Evolutionary conservation across 2,888 invertebrate genomes (phyloP).

Genomic region (Lithophane ornitopus): DNA sequence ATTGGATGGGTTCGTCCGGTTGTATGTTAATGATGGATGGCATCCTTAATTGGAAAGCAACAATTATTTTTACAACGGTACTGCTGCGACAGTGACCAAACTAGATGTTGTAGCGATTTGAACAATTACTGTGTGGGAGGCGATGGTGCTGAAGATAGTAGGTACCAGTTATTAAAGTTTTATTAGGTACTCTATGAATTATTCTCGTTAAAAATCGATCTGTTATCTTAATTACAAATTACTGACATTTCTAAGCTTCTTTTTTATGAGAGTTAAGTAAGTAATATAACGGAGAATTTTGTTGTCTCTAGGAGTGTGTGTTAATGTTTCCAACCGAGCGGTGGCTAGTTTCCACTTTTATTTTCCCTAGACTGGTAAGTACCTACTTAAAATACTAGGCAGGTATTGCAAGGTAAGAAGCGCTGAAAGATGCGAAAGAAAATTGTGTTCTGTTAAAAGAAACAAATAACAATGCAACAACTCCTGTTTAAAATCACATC

Average conservation of each 20-base stretch:
- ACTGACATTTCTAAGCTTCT: constrained; percentile 15
- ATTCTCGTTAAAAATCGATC: constrained; percentile 42
- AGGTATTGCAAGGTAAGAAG: too few relatives aligned
- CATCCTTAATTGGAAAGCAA: constrained; percentile 66
- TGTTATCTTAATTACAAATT: constrained; percentile 46
- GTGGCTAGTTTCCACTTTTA: neutral
- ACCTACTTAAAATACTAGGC: neutral
- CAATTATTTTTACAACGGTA: constrained; percentile 67
- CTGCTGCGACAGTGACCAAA: constrained; percentile 37
- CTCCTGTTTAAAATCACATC: neutral
- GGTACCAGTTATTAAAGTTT: constrained; percentile 26
- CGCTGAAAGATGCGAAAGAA: neutral
- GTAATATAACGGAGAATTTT: neutral
- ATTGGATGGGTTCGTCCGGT: constrained; percentile 7
- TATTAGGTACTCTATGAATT: constrained; percentile 10
- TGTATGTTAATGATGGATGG: constrained; percentile 60
- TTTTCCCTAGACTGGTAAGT: neutral
- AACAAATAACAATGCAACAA: too few relatives aligned
- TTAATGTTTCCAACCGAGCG: neutral
- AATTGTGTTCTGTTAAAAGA: neutral
- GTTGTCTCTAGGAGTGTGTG: neutral
- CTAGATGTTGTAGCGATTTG: constrained; percentile 12
- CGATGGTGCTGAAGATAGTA: constrained; percentile 21
- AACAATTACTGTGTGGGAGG: constrained; percentile 20
- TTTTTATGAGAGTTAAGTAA: constrained; percentile 24